Percentiles rank a stretch among this genome's conserved stretches.
Evolutionary conservation across 2,113 vertebrate genomes (phyloP).

Genomic region (Salvelinus alpinus): DNA sequence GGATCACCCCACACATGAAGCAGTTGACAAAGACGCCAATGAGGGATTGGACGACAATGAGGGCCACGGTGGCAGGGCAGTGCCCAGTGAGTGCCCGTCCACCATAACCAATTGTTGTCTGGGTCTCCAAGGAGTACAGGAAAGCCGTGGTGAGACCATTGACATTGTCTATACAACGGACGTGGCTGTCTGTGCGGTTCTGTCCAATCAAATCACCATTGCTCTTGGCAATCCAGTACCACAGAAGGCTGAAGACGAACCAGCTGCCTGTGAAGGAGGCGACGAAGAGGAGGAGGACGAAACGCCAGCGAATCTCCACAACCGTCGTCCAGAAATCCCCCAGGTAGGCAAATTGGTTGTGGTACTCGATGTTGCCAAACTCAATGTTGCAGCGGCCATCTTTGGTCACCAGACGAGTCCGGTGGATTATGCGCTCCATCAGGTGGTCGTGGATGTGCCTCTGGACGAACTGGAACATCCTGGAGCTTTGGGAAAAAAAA

Average conservation of each 20-base stretch:
- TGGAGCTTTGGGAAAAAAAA: slow-evolving; percentile 34
- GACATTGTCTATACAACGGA: slow-evolving; percentile 88
- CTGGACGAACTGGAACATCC: slow-evolving; percentile 71
- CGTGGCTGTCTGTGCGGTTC: slow-evolving; percentile 78
- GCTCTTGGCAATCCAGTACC: slow-evolving; percentile 89
- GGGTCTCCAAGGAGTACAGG: slow-evolving; percentile 94
- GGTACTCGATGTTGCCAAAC: slow-evolving; percentile 84
- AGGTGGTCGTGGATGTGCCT: slow-evolving; percentile 56
- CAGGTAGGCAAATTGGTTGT: slow-evolving; percentile 84
- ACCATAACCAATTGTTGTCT: slow-evolving; percentile 96
- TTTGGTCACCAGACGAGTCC: slow-evolving; percentile 87
- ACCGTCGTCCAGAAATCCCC: slow-evolving; percentile 96
- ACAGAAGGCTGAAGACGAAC: slow-evolving; percentile 91
- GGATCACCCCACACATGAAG: slow-evolving; percentile 92
- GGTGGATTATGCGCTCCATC: slow-evolving; percentile 61
- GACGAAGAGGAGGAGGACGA: slow-evolving; percentile 87
- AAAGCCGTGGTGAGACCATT: slow-evolving; percentile 89
- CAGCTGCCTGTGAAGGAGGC: slow-evolving; percentile 91
- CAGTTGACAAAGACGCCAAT: slow-evolving; percentile 93
- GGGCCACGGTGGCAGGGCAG: slow-evolving; percentile 84
- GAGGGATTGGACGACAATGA: slow-evolving; percentile 88
- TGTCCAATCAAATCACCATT: slow-evolving; percentile 84
- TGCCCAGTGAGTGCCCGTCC: slow-evolving; percentile 90
- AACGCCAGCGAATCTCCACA: slow-evolving; percentile 95
- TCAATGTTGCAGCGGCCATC: slow-evolving; percentile 93